Evolutionary conservation across 2,797 vertebrate genomes (phyloP).

Genomic region (Eulemur rubriventer): DNA sequence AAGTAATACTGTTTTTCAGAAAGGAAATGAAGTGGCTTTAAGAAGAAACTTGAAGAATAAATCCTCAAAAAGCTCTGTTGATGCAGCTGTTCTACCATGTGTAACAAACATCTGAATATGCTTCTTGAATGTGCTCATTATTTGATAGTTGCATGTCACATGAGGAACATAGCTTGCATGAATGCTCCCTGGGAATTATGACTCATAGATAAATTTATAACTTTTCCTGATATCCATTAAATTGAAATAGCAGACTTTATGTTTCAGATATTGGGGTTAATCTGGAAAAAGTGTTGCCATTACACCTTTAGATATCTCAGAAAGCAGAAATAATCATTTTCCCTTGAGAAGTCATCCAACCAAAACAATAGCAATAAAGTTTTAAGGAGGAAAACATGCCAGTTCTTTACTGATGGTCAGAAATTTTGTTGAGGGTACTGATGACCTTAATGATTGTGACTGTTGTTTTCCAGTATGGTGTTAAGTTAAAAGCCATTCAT

Average conservation of each 20-base stretch:
- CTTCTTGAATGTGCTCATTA: conserved; percentile 59
- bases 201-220: conserved; percentile 12
- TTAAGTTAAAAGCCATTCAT: background rate
- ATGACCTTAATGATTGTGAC: background rate
- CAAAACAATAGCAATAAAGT: background rate
- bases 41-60: conserved; percentile 54
- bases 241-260: background rate
- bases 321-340: background rate
- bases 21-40: conserved; percentile 60
- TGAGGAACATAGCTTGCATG: background rate
- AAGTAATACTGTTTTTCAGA: conserved; percentile 45
- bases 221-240: background rate
- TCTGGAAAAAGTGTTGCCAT: background rate
- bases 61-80: conserved; percentile 60
- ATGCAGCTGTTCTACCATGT: conserved; percentile 63
- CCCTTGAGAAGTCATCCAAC: background rate
- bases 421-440: background rate
- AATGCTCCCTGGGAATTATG: conserved; percentile 5
- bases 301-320: background rate
- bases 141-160: conserved; percentile 29
- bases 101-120: conserved; percentile 45
- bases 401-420: background rate
- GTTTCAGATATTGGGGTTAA: background rate
- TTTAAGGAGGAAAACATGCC: background rate
- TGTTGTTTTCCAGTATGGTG: background rate